Percentiles rank a stretch among this genome's conserved stretches.
Conservation (phyloP, 2,888 invertebrate genomes). For the Synergus japonicus region DNA sequence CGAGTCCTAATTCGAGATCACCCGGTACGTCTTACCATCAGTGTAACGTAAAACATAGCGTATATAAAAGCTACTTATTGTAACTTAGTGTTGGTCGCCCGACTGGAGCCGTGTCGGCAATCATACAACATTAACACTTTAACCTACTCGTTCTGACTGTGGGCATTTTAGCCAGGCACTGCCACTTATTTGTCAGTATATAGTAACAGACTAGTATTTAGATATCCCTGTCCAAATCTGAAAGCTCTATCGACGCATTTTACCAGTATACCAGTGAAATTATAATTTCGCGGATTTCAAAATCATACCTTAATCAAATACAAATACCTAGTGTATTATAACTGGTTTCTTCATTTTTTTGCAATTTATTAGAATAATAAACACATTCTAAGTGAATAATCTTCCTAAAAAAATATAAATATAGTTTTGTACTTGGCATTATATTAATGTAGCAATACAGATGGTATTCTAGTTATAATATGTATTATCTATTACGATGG, state of each 20-base stretch:
- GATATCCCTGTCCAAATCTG: neutral
- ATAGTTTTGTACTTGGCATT: too few species aligned
- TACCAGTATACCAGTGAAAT: neutral
- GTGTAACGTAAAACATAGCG: conserved; percentile 9
- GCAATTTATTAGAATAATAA: too few species aligned
- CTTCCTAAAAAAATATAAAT: too few species aligned
- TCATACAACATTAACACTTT: conserved; percentile 72
- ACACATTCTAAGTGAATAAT: too few species aligned
- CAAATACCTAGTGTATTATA: too few species aligned
- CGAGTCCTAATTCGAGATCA: conserved; percentile 25
- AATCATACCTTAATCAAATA: neutral
- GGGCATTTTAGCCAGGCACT: conserved; percentile 32
- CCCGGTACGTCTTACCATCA: neutral
- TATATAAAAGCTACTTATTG: conserved; percentile 16
- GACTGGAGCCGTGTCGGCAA: conserved; percentile 68
- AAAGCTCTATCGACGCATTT: conserved; percentile 27
- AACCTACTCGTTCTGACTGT: conserved; percentile 62
- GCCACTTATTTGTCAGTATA: conserved; percentile 21
- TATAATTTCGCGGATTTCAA: neutral
- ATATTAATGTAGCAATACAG: too few species aligned
- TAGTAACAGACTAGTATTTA: neutral
- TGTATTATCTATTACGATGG: too few species aligned
- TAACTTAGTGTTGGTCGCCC: conserved; percentile 56
- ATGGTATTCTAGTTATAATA: too few species aligned
- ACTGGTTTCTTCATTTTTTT: too few species aligned